Evolutionary conservation across 1,140 invertebrate genomes (phyloP), one percentile per base, ranked within the genome.

Genomic region (Coenobita brevimanus): DNA sequence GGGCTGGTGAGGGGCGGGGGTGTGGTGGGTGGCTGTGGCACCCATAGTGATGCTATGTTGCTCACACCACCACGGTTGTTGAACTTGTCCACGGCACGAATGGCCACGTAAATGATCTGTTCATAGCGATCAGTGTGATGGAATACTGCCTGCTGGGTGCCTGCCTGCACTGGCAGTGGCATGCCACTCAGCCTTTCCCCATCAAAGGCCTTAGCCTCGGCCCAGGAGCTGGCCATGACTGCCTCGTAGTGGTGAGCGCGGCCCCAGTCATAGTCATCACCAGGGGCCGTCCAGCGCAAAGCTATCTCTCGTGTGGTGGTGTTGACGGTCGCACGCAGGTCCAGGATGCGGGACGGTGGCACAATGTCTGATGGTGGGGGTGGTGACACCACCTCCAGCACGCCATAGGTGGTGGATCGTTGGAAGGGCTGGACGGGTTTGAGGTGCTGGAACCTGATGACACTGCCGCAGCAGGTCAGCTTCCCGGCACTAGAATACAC

Each of bases 1-100:
- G 86, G 82, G 62, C 69, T 89, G 38, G 87, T 90, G 27, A 90
- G 50, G n/a, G 82, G 64, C 60, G 89, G 84, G 36, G 84, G 79
- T 10, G 91, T 91, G 10, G 89, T 91, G 15, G 90, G 90, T 38
- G 90, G 90, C 50, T 91, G 89, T 30, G 93, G 93, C 6, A 94
- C 93, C 38, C 93, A 92, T 43, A 94, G 91, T 38, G 93, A 91
- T 4, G 94, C 94, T 90, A 94, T 93, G 91, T 95, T 95, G 0
- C 94, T 95, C 30, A 94, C 91, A 3, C 93, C 93, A 0, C 93
- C 93, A 3, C 92, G 91, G 57, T 93, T 92, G 15, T 91, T 92
- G 17, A 81, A 82, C 24, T 91, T 90, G 80, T 93, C 93, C 69
- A 93, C 93, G 0, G 94, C 93, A 46, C 94, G 91, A 3, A 95